Conservation (phyloP, 1,140 invertebrate genomes). For the Ephestia elutella region DNA sequence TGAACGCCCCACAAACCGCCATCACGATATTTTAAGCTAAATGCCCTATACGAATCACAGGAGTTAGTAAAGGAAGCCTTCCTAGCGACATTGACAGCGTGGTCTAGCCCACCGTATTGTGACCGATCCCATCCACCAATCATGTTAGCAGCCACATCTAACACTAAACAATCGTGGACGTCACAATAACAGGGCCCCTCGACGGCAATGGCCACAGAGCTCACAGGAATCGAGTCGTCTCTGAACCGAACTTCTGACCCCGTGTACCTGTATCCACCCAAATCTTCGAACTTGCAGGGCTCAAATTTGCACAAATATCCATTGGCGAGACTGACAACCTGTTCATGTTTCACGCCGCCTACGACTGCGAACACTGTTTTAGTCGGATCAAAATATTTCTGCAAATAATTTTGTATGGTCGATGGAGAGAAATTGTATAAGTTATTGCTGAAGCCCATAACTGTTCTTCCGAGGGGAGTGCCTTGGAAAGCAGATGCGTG, state of each 20-base stretch:
- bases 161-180: conserved; percentile 25
- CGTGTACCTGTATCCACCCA: conserved; percentile 54
- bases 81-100: conserved; percentile 40
- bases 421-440: conserved; percentile 78
- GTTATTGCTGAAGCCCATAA: conserved; percentile 84
- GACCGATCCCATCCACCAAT: conserved; percentile 52
- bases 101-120: conserved; percentile 42
- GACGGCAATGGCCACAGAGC: conserved; percentile 83
- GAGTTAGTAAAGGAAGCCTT: conserved; percentile 32
- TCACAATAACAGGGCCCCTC: conserved; percentile 72
- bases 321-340: conserved; percentile 32
- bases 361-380: conserved; percentile 92
- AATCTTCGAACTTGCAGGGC: conserved; percentile 15
- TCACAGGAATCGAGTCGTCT: conserved; percentile 80
- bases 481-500: conserved; percentile 82
- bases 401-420: conserved; percentile 85
- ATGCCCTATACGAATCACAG: conserved; percentile 60
- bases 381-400: conserved; percentile 85
- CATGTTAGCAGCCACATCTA: conserved; percentile 37
- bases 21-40: conserved; percentile 56
- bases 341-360: conserved; percentile 81
- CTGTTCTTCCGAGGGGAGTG: conserved; percentile 80
- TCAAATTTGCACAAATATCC: conserved; percentile 25
- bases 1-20: conserved; percentile 67
- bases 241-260: conserved; percentile 77